phyloP scores from a whole-genome alignment of 64 coral and sea anemone species.

The Platygyra sinensis region DNA sequence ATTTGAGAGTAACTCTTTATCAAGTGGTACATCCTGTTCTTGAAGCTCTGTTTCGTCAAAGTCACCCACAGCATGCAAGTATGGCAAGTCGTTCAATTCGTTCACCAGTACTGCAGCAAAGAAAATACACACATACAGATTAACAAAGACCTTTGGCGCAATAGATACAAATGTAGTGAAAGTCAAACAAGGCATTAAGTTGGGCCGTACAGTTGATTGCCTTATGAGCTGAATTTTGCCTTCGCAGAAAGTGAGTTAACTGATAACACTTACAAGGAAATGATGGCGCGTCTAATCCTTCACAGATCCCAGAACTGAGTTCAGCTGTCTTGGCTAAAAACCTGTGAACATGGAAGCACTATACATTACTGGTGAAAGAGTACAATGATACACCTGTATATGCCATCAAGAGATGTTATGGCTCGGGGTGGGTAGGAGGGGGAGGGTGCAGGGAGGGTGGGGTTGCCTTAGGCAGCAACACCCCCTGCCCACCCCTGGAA shows the following conservation, averaged over 20 bases:
- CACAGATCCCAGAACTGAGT: slow-evolving; percentile 75
- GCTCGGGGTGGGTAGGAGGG: too few relatives aligned
- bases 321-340: slow-evolving; percentile 97
- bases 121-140: not conserved
- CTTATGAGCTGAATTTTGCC: too few relatives aligned
- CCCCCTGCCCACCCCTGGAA: too few relatives aligned
- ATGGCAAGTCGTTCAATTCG: not conserved
- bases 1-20: slow-evolving; percentile 2
- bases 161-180: too few relatives aligned
- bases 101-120: slow-evolving; percentile 41
- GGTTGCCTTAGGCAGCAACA: too few relatives aligned
- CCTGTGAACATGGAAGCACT: slow-evolving; percentile 51
- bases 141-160: too few relatives aligned
- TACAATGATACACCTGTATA: too few relatives aligned
- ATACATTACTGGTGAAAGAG: not conserved
- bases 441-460: not conserved
- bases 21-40: not conserved
- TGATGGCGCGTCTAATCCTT: slow-evolving; percentile 70
- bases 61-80: slow-evolving; percentile 35
- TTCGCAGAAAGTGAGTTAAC: too few relatives aligned
- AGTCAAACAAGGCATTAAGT: too few relatives aligned
- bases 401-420: too few relatives aligned
- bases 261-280: slow-evolving; percentile 68
- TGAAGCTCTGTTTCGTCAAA: slow-evolving; percentile 2
- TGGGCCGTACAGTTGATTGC: too few relatives aligned